Evolutionary conservation across 2,888 invertebrate genomes (phyloP).

Genomic region (Physocephala rufipes): DNA sequence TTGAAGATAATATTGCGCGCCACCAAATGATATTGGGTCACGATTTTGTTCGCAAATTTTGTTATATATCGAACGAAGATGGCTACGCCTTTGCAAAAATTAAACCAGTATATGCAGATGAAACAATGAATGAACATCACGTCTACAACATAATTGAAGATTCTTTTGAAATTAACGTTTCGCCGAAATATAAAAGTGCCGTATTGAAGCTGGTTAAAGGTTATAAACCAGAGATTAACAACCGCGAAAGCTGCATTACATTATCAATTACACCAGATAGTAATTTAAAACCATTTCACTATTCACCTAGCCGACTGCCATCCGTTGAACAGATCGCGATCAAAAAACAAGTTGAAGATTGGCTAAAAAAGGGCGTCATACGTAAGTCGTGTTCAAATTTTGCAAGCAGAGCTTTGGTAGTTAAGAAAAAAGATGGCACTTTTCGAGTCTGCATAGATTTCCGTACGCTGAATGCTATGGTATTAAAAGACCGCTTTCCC

Average conservation of each 20-base stretch:
- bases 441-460: constrained; percentile 58
- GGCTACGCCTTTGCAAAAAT: not conserved
- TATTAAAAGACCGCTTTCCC: constrained; percentile 55
- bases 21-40: not conserved
- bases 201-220: constrained; percentile 27
- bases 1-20: not conserved
- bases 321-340: constrained; percentile 31
- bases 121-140: constrained; percentile 20
- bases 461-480: constrained; percentile 55
- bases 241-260: constrained; percentile 29
- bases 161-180: constrained; percentile 20
- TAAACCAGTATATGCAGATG: not conserved
- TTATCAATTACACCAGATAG: constrained; percentile 40
- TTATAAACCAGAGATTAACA: constrained; percentile 23
- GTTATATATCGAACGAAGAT: not conserved
- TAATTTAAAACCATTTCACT: constrained; percentile 36
- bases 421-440: constrained; percentile 16
- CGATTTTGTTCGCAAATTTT: not conserved
- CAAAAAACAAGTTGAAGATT: constrained; percentile 24
- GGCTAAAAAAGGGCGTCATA: constrained; percentile 21
- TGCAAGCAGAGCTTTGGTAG: constrained; percentile 23
- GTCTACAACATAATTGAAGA: constrained; percentile 25
- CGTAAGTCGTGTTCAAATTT: constrained; percentile 18
- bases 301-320: constrained; percentile 37
- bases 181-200: constrained; percentile 19